Evolutionary conservation across 2,888 invertebrate genomes (phyloP), one percentile per base, ranked within the genome.

Genomic region (Tenthredo scrophulariae): DNA sequence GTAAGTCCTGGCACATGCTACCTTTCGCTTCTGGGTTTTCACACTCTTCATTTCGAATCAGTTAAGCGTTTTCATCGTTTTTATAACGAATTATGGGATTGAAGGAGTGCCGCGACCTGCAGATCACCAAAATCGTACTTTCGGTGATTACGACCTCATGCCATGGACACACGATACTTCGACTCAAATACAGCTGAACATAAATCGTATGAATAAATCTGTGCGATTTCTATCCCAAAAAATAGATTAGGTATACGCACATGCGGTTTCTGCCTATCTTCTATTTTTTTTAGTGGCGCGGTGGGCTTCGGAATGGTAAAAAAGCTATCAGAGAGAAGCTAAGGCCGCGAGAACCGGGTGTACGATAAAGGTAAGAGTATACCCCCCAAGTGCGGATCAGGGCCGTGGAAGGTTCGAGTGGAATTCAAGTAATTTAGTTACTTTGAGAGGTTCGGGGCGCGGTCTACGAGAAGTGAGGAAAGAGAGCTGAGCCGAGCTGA

Each of bases 361-460:
- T 22, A 40, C 72, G 43, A 74, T 74, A 43, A 74, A 40, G 72
- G 72, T 26, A 13, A 46, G 29, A 54, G 77, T 54, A 29, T 26
- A 54, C 54, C 77, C 46, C 3, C n/a, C 33, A 29, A 33, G 26
- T 50, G 50, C 15, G 29, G 50, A 75, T 29, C 50, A 6, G 9
- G 26, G 50, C 37, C 13, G 70, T 29, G 26, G 22, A 58, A 62
- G n/a, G 58, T 54, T 58, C 58, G 58, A 58, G 77, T 29, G 58
- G 80, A 40, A 80, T 62, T 40, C 62, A 29, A 62, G 80, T 80
- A 58, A 80, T 80, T 80, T 80, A 80, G 80, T 80, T 80, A 80
- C 80, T 80, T 29, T 46, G 62, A 33, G 58, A 62, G 80, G 40
- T 37, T 26, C 18, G 37, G 37, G 58, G 40, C 50, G 29, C 54